Evolutionary conservation across 2,113 vertebrate genomes (phyloP), one percentile per base, ranked within the genome.

Genomic region (Tichodroma muraria): DNA sequence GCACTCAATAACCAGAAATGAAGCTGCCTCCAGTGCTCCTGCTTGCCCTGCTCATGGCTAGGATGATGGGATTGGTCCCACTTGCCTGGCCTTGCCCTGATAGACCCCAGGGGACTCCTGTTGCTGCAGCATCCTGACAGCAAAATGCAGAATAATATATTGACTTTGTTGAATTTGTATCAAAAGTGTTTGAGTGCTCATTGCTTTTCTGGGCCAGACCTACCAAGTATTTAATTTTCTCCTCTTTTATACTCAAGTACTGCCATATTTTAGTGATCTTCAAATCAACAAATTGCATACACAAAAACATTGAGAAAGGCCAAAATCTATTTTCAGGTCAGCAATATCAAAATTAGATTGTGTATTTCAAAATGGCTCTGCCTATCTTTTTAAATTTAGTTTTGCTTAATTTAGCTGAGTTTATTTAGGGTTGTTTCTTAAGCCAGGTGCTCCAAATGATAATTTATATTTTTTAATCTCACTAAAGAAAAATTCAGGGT

Each of bases 51-150:
- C 24, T 71, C 31, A 57, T 35, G 49, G 18, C 14, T 49, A n/a
- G 21, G 18, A 6, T 4, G 8, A 18, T 17, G 20, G 5, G 5
- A 53, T 8, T 8, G 11, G 14, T 7, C 13, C 59, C 63, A 19
- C 6, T 15, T 72, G 6, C 23, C 9, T 7, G 15, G 10, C 6
- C 11, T 13, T 86, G 45, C 35, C 15, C 37, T 30, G 9, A 20
- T 0, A 12, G 30, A 42, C 10, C 14, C 35, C 3, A 2, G 2
- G 22, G 10, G 13, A 28, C 16, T 33, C 40, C 15, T 3, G 2
- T 3, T 10, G 2, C n/a, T 80, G 63, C n/a, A 76, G 22, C 28
- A 64, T 15, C 31, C 57, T 42, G 2, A 38, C 28, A 72, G 59
- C 9, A 85, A 69, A 69, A 30, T 30, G 15, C 16, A 23, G 38